Conservation (phyloP, 92 coral and sea anemone species). For the Palythoa grandiflora region DNA sequence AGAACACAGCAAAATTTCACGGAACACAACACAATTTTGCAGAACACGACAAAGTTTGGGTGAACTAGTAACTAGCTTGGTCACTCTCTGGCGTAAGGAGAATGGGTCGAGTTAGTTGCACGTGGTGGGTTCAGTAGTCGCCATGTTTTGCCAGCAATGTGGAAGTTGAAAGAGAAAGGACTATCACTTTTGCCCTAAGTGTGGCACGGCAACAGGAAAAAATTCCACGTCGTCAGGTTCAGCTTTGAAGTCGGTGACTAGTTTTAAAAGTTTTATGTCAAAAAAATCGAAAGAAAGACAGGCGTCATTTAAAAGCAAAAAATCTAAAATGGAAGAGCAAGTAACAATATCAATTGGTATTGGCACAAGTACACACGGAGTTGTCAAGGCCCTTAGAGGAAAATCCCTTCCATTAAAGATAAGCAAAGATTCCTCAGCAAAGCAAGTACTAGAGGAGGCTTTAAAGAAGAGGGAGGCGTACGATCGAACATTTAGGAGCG, state of each 20-base stretch:
- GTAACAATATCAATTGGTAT: not conserved
- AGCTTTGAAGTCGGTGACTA: constrained; percentile 10
- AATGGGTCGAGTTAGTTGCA: constrained; percentile 24
- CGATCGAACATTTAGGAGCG: too few relatives aligned
- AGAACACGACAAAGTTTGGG: too few relatives aligned
- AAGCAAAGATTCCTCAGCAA: constrained; percentile 27
- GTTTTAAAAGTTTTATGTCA: constrained; percentile 10
- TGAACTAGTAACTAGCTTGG: too few relatives aligned
- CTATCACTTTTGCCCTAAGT: constrained; percentile 23
- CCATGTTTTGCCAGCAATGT: constrained; percentile 7
- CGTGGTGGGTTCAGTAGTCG: not conserved
- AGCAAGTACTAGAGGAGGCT: not conserved
- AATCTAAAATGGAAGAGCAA: not conserved
- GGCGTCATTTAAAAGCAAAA: constrained; percentile 18
- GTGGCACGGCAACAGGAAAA: constrained; percentile 25
- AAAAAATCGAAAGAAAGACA: constrained; percentile 29
- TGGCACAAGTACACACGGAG: constrained; percentile 17
- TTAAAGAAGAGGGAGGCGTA: constrained; percentile 2
- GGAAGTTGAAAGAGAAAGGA: constrained; percentile 21
- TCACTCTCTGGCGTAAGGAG: not conserved
- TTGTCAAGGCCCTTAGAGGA: constrained; percentile 20
- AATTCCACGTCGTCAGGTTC: constrained; percentile 22
- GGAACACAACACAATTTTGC: too few relatives aligned
- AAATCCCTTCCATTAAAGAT: constrained; percentile 25
- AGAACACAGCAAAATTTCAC: too few relatives aligned